phyloP scores from a whole-genome alignment of 2,113 vertebrate genomes.

The human (Homo sapiens) region DNA sequence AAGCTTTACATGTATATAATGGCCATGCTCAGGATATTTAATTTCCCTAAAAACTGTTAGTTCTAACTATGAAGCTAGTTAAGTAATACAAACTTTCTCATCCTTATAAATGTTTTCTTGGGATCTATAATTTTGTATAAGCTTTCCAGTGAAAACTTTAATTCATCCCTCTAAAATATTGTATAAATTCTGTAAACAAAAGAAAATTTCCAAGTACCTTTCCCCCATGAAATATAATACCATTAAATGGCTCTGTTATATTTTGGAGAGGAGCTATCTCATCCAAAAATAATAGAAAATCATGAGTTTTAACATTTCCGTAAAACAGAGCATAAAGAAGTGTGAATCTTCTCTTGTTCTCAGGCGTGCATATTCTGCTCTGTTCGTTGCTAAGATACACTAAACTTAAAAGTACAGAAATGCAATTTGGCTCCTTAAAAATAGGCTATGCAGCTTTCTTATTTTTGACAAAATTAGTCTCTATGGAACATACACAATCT shows the following conservation, averaged over 20 bases:
- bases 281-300: constrained; percentile 23
- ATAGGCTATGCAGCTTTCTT: constrained; percentile 64
- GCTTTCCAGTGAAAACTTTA: neutral
- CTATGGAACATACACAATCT: neutral
- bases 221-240: neutral
- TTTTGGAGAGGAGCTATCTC: neutral
- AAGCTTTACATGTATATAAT: neutral
- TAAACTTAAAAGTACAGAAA: constrained; percentile 69
- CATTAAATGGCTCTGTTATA: neutral
- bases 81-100: neutral
- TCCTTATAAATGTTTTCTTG: neutral
- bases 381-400: constrained; percentile 74
- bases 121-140: neutral
- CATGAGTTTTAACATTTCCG: constrained; percentile 19
- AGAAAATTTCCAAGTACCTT: neutral
- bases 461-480: constrained; percentile 59
- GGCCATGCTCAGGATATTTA: neutral
- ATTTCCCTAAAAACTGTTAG: neutral
- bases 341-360: constrained; percentile 21
- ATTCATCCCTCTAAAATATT: neutral
- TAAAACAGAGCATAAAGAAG: neutral
- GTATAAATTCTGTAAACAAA: neutral
- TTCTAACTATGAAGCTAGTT: neutral
- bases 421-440: constrained; percentile 66
- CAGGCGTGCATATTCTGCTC: constrained; percentile 10